Evolutionary conservation across 2,888 invertebrate species (phyloP), one percentile per base, ranked within the genome.

Genomic region (Megaustenia siamemsis): DNA sequence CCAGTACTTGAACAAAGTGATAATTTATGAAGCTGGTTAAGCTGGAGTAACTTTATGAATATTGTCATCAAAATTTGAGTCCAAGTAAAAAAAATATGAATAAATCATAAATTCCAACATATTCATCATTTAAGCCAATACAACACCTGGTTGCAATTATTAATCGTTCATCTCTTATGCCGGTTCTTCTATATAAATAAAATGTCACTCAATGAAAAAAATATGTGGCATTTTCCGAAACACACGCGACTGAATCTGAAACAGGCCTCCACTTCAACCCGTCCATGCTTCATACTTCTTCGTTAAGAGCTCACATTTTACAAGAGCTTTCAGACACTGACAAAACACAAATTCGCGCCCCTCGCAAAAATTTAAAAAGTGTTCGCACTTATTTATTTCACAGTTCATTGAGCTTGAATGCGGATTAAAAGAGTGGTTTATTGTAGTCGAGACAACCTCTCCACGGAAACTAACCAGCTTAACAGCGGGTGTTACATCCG

Each of bases 351-450:
- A 24, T 15, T 18, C 45, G 15, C 45, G 32, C 45, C 28, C n/a
- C n/a, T n/a, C n/a, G 45, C 45, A 43, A 24, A n/a, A 45, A 12
- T 15, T 73, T 4, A 43, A 73, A 73, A 32, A 24, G n/a, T 15
- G n/a, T 69, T 69, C 69, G n/a, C 69, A 43, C 73, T 73, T 73
- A 45, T 73, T 28, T 18, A n/a, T 15, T 1, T 1, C 4, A 73
- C 45, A 45, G 28, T 73, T 73, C 73, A 45, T 43, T 73, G 73
- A 73, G 5, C 45, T 73, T 45, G 45, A 73, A 73, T 45, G n/a
- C 1, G 1, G 43, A 24, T 73, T 43, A n/a, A 5, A n/a, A 71
- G n/a, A 18, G 73, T 45, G 69, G 6, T 45, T 12, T 73, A 73
- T 73, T 73, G 45, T 45, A 15, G 6, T 1, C 28, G 0, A 15